Conservation (phyloP, 2,797 vertebrate genomes). For the Manis crassicaudata region DNA sequence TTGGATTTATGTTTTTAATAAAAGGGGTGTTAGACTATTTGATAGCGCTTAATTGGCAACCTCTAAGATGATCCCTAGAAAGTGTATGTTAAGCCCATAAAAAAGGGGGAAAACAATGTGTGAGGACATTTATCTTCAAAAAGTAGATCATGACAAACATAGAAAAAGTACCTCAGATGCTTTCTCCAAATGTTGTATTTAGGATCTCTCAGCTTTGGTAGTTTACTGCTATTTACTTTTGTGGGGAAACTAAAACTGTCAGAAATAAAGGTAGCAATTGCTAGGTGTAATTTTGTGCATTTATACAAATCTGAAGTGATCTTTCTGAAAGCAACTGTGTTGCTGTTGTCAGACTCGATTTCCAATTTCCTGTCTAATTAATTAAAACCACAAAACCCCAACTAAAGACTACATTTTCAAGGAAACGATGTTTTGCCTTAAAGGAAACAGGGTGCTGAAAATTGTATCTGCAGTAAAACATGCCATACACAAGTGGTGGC, state of each 20-base stretch:
- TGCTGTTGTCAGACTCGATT: slow-evolving; percentile 82
- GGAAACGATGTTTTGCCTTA: slow-evolving; percentile 77
- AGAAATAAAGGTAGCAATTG: slow-evolving; percentile 82
- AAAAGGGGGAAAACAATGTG: slow-evolving; percentile 29
- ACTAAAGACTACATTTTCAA: slow-evolving; percentile 47
- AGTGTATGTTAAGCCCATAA: background rate
- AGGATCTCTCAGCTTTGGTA: slow-evolving; percentile 78
- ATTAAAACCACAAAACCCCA: slow-evolving; percentile 79
- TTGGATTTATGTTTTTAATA: slow-evolving; percentile 71
- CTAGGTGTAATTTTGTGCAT: slow-evolving; percentile 82
- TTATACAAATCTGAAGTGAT: slow-evolving; percentile 81
- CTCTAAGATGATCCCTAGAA: slow-evolving; percentile 53
- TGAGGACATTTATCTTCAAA: slow-evolving; percentile 32
- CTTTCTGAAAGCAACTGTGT: slow-evolving; percentile 80
- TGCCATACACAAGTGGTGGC: slow-evolving; percentile 73
- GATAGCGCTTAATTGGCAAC: slow-evolving; percentile 67
- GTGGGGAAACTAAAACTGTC: slow-evolving; percentile 80
- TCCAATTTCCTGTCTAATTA: slow-evolving; percentile 81
- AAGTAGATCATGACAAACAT: slow-evolving; percentile 53
- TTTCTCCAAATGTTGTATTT: slow-evolving; percentile 73
- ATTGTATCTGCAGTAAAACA: slow-evolving; percentile 68
- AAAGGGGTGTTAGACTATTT: slow-evolving; percentile 71
- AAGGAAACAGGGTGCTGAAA: slow-evolving; percentile 78
- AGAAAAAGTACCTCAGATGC: slow-evolving; percentile 73
- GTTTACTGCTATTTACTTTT: slow-evolving; percentile 78